Evolutionary conservation across 2,888 invertebrate genomes (phyloP).

Genomic region (Chouioia cunea): DNA sequence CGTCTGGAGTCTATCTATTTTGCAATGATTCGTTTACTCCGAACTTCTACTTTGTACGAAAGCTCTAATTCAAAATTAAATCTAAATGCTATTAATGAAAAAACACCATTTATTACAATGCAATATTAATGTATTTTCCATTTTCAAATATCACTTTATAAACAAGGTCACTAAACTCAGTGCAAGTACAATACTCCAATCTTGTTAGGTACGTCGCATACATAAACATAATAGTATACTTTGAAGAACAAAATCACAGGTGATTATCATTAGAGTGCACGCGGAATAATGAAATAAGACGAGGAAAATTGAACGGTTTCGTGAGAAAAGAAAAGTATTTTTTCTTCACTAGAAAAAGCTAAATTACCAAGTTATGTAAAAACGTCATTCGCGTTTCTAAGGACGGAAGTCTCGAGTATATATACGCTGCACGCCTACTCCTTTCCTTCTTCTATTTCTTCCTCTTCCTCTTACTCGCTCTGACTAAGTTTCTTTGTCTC

Average conservation of each 20-base stretch:
- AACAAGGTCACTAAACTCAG: too few relatives aligned
- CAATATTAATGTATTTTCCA: too few relatives aligned
- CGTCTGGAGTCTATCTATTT: too few relatives aligned
- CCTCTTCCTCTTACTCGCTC: not conserved
- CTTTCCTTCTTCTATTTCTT: not conserved
- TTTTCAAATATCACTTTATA: too few relatives aligned
- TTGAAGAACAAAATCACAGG: not conserved
- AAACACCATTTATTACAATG: too few relatives aligned
- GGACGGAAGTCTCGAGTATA: constrained; percentile 12
- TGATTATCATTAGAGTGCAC: constrained; percentile 1
- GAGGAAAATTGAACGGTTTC: constrained; percentile 12
- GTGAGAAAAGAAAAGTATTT: constrained; percentile 10
- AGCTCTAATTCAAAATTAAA: too few relatives aligned
- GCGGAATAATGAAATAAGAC: not conserved
- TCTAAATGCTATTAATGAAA: too few relatives aligned
- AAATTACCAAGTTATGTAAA: constrained; percentile 35
- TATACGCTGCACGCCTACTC: constrained; percentile 25
- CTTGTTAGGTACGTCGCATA: too few relatives aligned
- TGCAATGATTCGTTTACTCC: too few relatives aligned
- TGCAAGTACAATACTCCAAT: too few relatives aligned
- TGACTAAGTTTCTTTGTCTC: constrained; percentile 38
- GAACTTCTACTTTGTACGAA: too few relatives aligned
- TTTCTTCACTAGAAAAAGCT: constrained; percentile 12
- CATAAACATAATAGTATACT: not conserved
- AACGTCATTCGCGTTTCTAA: constrained; percentile 12